These are phyloP conservation scores for Glaucopsyche alexis DNA, from an alignment of 2,888 invertebrate genomes.

Conservation along the genomic window DNA sequence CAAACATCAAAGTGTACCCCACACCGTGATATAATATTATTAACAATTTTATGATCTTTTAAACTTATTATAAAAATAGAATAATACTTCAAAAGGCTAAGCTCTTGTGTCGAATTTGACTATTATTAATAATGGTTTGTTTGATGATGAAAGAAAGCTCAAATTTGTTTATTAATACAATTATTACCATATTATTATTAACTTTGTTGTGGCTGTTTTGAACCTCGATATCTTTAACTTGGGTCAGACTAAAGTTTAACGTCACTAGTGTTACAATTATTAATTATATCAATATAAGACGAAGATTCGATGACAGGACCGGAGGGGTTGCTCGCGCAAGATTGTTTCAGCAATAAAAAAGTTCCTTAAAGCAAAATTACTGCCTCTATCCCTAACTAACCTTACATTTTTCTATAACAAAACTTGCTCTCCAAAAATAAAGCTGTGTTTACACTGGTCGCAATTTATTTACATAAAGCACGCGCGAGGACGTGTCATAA, in stretches of 20 bases:
- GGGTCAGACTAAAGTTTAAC: too few species aligned
- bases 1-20: conserved; percentile 60
- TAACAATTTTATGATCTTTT: conserved; percentile 27
- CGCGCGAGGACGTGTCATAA: conserved; percentile 64
- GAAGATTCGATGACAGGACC: too few species aligned
- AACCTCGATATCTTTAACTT: background rate
- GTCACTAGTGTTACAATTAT: too few species aligned
- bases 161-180: background rate
- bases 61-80: conserved; percentile 8
- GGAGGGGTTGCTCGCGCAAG: too few species aligned
- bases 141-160: background rate
- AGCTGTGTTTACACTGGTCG: conserved; percentile 63
- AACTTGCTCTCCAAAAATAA: conserved; percentile 42
- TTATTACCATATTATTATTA: background rate
- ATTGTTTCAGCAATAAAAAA: too few species aligned
- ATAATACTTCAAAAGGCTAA: conserved; percentile 1
- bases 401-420: too few species aligned
- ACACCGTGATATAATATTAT: conserved; percentile 46
- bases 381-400: too few species aligned
- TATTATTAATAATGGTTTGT: background rate
- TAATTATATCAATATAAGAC: too few species aligned
- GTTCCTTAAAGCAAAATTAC: too few species aligned
- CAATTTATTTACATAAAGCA: conserved; percentile 70
- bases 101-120: background rate
- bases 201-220: background rate